phyloP scores from a whole-genome alignment of 2,888 invertebrate genomes.

The Drosophila yooni region DNA sequence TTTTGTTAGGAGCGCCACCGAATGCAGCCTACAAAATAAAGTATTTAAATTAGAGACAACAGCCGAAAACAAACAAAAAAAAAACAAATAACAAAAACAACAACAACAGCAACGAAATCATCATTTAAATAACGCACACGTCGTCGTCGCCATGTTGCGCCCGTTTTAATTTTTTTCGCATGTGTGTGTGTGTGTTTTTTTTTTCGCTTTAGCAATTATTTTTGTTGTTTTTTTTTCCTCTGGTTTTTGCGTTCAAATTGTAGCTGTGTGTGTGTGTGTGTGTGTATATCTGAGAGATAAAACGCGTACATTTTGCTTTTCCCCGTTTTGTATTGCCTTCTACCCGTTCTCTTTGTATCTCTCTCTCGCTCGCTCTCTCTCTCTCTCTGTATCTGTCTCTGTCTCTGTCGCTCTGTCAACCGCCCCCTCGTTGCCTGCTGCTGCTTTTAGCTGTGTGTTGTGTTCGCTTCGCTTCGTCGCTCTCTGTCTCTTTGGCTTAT shows the following conservation, averaged over 20 bases:
- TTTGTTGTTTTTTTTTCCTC: slow-evolving; percentile 30
- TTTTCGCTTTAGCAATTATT: slow-evolving; percentile 67
- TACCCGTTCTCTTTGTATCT: slow-evolving; percentile 22
- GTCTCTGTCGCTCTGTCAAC: neutral
- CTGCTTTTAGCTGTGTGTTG: slow-evolving; percentile 12
- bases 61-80: slow-evolving; percentile 24
- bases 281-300: slow-evolving; percentile 69
- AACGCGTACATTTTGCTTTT: slow-evolving; percentile 58
- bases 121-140: slow-evolving; percentile 79
- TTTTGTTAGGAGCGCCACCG: slow-evolving; percentile 52
- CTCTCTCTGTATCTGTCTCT: neutral
- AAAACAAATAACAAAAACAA: slow-evolving; percentile 19
- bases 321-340: slow-evolving; percentile 39
- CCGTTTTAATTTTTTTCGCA: slow-evolving; percentile 52
- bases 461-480: slow-evolving; percentile 17
- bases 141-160: slow-evolving; percentile 67
- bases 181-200: slow-evolving; percentile 6
- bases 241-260: slow-evolving; percentile 58
- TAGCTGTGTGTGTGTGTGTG: slow-evolving; percentile 37
- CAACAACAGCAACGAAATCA: slow-evolving; percentile 61
- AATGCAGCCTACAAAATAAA: slow-evolving; percentile 65
- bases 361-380: neutral
- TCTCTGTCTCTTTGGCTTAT: slow-evolving; percentile 40
- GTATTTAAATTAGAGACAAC: slow-evolving; percentile 72
- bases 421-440: slow-evolving; percentile 6